Evolutionary conservation across 2,113 vertebrate genomes (phyloP), one percentile per base, ranked within the genome.

Genomic region (Dasyurus viverrinus): DNA sequence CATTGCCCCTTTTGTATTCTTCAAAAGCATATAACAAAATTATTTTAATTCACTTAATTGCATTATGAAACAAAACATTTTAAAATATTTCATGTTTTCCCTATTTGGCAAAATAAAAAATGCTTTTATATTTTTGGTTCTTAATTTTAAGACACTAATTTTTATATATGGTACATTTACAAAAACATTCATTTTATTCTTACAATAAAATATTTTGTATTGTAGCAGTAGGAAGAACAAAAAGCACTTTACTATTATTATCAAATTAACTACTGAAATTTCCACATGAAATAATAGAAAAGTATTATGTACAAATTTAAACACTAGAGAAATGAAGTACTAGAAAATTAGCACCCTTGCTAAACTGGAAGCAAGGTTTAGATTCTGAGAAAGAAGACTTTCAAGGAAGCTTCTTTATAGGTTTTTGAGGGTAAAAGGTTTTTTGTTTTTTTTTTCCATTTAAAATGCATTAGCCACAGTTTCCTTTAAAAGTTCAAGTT

Each of bases 31-130:
- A 89, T 90, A 84, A 84, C 5, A 76, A 93, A 90, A 89, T 89
- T 42, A 27, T 36, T 54, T 92, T 90, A 95, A 53, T 95, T 55
- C 95, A 94, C 93, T 89, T 93, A 95, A 94, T 93, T 96, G 89
- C 46, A 91, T 92, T 89, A 90, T 89, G 48, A 30, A 95, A 92
- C n/a, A 95, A 90, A 92, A 89, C 47, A 93, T 95, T 93, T 93
- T 9, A 42, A 94, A 93, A 12, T 89, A 76, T 53, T 55, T 53
- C 89, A 95, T 8, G 53, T 2, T 93, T 96, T 52, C 16, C 3
- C 30, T 93, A 10, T 90, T 90, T 93, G 36, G 52, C 91, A 27
- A 2, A 96, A 94, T 89, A 60, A 93, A 68, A 94, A 91, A 26
- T 30, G 19, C 22, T 30, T 90, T 9, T 76, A 93, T 91, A 95